A percentile compares a stretch with the other conserved stretches of the same genome.
phyloP scores from a whole-genome alignment of 2,113 vertebrate genomes.

The Megaptera novaeangliae region DNA sequence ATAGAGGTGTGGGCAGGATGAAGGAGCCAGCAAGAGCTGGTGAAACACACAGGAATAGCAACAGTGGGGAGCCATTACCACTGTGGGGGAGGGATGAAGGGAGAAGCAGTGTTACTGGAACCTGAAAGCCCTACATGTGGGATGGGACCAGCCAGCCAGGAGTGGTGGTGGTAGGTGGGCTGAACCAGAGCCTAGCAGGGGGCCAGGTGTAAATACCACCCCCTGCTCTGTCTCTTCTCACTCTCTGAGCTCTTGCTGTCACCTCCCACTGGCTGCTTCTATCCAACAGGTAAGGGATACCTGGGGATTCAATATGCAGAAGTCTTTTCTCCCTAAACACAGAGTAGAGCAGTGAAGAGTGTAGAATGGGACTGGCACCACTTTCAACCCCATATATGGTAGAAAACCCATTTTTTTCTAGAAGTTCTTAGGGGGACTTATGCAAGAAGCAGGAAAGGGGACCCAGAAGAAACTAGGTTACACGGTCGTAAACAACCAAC shows the following conservation, averaged over 20 bases:
- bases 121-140: background rate
- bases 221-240: too few relatives aligned
- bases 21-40: background rate
- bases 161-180: background rate
- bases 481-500: background rate
- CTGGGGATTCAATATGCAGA: background rate
- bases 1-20: background rate
- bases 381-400: background rate
- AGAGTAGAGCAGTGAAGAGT: background rate
- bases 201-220: background rate
- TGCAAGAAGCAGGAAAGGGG: background rate
- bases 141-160: background rate
- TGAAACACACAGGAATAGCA: background rate
- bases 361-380: background rate
- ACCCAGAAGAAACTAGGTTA: background rate
- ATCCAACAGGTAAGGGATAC: background rate
- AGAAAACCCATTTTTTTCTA: background rate
- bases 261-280: background rate
- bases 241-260: background rate
- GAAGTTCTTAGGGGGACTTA: background rate
- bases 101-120: background rate
- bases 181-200: background rate
- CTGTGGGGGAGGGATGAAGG: too few relatives aligned
- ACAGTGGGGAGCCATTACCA: background rate
- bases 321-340: background rate